Percentiles rank a stretch among this genome's conserved stretches.
Conservation (phyloP, 2,888 invertebrate species). For the Ceraclea dissimilis region DNA sequence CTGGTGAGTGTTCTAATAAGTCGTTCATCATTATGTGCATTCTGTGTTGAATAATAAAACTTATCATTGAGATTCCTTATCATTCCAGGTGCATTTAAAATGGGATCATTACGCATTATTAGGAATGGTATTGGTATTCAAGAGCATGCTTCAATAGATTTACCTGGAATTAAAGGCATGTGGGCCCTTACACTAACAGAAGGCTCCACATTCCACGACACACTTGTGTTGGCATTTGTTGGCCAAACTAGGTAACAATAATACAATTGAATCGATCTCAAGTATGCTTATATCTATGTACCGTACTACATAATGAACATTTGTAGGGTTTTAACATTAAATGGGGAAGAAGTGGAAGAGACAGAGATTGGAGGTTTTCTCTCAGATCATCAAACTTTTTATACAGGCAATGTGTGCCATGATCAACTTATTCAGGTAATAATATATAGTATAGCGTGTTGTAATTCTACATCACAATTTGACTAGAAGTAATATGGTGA, state of each 20-base stretch:
- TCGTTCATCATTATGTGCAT: not conserved
- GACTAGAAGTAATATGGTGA: too few species aligned
- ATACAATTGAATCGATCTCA: too few species aligned
- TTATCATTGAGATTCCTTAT: not conserved
- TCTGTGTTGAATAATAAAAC: not conserved
- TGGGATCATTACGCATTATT: slow-evolving; percentile 94
- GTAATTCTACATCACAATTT: too few species aligned
- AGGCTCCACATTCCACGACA: slow-evolving; percentile 67
- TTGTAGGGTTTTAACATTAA: slow-evolving; percentile 70
- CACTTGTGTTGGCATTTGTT: slow-evolving; percentile 91
- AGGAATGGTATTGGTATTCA: slow-evolving; percentile 98
- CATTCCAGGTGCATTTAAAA: slow-evolving; percentile 75
- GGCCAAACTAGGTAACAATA: slow-evolving; percentile 77
- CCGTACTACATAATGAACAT: not conserved
- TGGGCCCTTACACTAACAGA: slow-evolving; percentile 70
- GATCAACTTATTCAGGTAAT: slow-evolving; percentile 61
- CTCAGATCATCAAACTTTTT: slow-evolving; percentile 88
- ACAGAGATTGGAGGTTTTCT: slow-evolving; percentile 90
- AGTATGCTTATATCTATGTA: too few species aligned
- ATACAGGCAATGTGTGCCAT: slow-evolving; percentile 81
- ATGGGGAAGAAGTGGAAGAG: slow-evolving; percentile 96
- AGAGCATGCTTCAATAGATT: slow-evolving; percentile 94
- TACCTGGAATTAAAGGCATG: slow-evolving; percentile 96
- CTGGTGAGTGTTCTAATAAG: slow-evolving; percentile 47
- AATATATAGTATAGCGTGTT: too few species aligned